Percentiles rank a stretch among this genome's conserved stretches.
phyloP scores from a whole-genome alignment of 2,888 invertebrate genomes.

The Drosophila kuntzei region DNA sequence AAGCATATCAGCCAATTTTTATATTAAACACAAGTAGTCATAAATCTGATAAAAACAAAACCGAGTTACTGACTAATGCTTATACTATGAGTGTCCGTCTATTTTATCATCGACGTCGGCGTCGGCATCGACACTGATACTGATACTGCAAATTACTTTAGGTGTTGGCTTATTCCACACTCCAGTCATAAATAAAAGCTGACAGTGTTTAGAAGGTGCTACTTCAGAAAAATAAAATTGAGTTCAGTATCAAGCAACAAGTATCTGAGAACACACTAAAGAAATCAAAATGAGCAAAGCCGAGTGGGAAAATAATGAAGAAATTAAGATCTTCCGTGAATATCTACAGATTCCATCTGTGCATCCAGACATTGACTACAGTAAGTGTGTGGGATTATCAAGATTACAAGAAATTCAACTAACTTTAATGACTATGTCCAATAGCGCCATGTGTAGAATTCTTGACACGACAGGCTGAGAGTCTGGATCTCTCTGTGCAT shows the following conservation, averaged over 20 bases:
- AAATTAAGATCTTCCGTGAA: constrained; percentile 92
- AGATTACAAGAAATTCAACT: background rate
- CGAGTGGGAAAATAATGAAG: constrained; percentile 86
- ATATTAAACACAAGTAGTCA: constrained; percentile 18
- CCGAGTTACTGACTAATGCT: constrained; percentile 18
- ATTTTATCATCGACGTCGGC: constrained; percentile 16
- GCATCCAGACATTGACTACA: constrained; percentile 94
- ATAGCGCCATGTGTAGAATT: constrained; percentile 88
- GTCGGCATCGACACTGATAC: background rate
- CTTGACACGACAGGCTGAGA: constrained; percentile 89
- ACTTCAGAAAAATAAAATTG: background rate
- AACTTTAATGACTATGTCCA: background rate
- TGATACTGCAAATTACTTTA: constrained; percentile 2
- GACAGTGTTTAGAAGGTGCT: background rate
- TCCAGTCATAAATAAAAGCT: constrained; percentile 19
- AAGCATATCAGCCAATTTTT: constrained; percentile 21
- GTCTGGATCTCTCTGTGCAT: constrained; percentile 88
- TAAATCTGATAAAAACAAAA: constrained; percentile 42
- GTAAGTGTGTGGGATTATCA: constrained; percentile 86
- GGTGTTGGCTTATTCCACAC: background rate
- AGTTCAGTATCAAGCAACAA: background rate
- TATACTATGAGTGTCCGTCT: constrained; percentile 12
- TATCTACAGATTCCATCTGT: constrained; percentile 95
- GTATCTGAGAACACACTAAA: background rate
- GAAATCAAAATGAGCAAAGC: constrained; percentile 27